Base-by-base conservation (phyloP, 2,888 invertebrate species). In the Dynastes hyllus region DNA sequence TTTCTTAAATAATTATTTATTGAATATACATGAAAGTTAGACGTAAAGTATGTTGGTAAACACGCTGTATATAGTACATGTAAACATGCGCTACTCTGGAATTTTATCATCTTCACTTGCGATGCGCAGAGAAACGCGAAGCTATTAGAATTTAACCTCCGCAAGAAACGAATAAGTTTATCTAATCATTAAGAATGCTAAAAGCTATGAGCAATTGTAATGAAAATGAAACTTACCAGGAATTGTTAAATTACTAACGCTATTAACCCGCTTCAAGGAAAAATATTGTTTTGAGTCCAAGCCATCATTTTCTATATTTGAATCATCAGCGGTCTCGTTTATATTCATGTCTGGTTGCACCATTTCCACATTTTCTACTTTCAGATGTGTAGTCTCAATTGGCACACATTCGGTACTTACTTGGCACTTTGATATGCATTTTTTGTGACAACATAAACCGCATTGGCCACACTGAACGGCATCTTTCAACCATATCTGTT, bases 401-500 rank as follows among this genome's bases (percentile, higher is more conserved):
- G 84, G 83, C 51, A 82, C 83, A 77, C 95, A 95, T n/a, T 91
- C 90, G 16, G 93, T 93, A 79, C 93, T 92, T 71, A 92, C 91
- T 87, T 95, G 95, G 88, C 97, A 98, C 86, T 96, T 96, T 9
- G 93, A 93, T 82, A 97, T 94, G 89, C 98, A 98, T 88, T 98
- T 98, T 89, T 98, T 98, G 89, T 98, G 98, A 87, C 98, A 98
- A 83, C 96, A 96, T 91, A 98, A 93, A 0, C 94, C 93, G 87
- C 98, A 98, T 81, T 94, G 94, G 76, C 93, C 92, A 89, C 98
- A 98, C 86, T 97, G 96, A 85, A 97, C 96, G 2, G 97, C 98
- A 85, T 97, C 97, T 90, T 98, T 98, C 81, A 98, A 90, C 98
- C 98, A 98, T 84, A 98, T 98, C 95, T 97, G 85, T 6, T 84